Conservation (phyloP, 2,113 vertebrate species). For the Phrynosoma blainvillii region DNA sequence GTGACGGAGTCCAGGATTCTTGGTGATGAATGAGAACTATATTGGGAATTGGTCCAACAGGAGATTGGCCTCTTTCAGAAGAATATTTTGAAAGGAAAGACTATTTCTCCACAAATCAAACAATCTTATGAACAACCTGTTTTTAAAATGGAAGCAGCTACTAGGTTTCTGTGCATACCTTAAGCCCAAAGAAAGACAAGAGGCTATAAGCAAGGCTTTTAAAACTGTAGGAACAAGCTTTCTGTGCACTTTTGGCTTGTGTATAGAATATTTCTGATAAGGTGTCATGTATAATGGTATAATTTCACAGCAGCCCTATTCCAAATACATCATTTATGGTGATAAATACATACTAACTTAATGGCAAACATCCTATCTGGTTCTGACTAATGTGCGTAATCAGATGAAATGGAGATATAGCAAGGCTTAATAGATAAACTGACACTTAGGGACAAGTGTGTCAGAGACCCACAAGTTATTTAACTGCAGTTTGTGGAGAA, state of each 20-base stretch:
- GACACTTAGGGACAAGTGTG: conserved; percentile 20
- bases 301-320: conserved; percentile 48
- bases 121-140: conserved; percentile 15
- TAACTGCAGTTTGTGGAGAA: neutral
- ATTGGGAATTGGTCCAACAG: neutral
- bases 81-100: neutral
- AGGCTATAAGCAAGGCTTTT: neutral
- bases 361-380: conserved; percentile 45
- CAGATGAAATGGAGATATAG: conserved; percentile 30
- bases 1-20: neutral
- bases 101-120: conserved; percentile 19
- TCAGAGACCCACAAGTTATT: conserved; percentile 42
- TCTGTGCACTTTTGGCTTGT: neutral
- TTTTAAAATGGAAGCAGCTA: neutral
- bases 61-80: neutral
- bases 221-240: neutral
- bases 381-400: conserved; percentile 48
- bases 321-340: conserved; percentile 40
- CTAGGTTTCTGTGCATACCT: neutral
- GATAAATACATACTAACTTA: conserved; percentile 54
- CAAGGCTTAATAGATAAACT: conserved; percentile 49
- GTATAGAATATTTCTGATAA: neutral
- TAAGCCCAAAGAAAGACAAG: neutral
- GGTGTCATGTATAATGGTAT: neutral
- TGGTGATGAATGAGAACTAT: neutral